Evolutionary conservation across 2,888 invertebrate species (phyloP), one percentile per base, ranked within the genome.

Genomic region (Leistus spinibarbis): DNA sequence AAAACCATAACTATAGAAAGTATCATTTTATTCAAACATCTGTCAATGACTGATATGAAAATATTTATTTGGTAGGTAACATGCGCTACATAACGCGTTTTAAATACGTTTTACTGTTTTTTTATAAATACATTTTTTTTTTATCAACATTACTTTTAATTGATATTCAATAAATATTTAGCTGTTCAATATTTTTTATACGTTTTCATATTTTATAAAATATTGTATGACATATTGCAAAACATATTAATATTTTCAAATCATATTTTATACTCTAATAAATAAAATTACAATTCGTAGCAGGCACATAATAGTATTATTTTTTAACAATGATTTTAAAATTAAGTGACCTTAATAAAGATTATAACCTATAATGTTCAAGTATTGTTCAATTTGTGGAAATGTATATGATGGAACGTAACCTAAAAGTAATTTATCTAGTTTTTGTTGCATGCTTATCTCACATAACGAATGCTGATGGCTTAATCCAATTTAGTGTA

Each of bases 401-500:
- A 40, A 10, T 40, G 7, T 40, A 13, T 40, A 40, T 4, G 1
- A 13, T 13, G 40, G 7, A 40, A 3, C 13, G 40, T 40, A 40
- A 40, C 40, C 40, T 10, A 56, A 65, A 64, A 10, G 65, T 72
- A 56, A 72, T 72, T 72, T 65, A 72, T 40, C 56, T 24, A 57
- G 65, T 72, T 72, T 72, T 72, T 72, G 72, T 72, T 54, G 65
- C 72, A 64, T 72, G 72, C 27, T 72, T 72, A 72, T 65, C 72
- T 72, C 72, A 57, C 72, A 65, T 72, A 72, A 72, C 64, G 65
- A 72, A 66, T 40, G 60, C 40, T 60, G 69, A 63, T 57, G 56
- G 65, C 72, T 72, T 72, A 72, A 72, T 72, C 72, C 66, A 72
- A 72, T 72, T 72, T 72, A 65, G 72, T 66, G 72, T 57, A 24